Evolutionary conservation across 2,797 vertebrate species (phyloP).

Genomic region (Podargus strigoides): DNA sequence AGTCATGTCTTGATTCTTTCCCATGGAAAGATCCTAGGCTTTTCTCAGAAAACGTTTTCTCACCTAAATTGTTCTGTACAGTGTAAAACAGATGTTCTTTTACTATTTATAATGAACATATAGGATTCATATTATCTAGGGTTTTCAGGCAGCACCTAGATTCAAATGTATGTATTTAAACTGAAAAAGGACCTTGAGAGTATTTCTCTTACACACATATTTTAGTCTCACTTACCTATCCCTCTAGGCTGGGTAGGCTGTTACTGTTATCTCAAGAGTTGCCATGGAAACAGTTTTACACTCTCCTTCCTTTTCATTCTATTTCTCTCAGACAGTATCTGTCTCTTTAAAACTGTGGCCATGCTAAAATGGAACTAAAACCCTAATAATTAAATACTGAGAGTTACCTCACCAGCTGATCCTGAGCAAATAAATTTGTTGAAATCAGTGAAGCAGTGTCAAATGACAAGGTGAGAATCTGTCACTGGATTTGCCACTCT

Average conservation of each 20-base stretch:
- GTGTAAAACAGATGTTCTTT: slow-evolving; percentile 1
- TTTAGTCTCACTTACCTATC: slow-evolving; percentile 64
- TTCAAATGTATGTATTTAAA: slow-evolving; percentile 63
- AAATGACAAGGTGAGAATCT: neutral
- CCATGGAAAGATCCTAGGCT: neutral
- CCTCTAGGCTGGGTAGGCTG: slow-evolving; percentile 60
- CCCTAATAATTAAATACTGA: neutral
- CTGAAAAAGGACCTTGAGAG: slow-evolving; percentile 43
- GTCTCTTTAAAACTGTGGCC: slow-evolving; percentile 54
- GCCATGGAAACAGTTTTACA: slow-evolving; percentile 71
- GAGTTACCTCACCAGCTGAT: neutral
- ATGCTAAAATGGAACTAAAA: slow-evolving; percentile 63
- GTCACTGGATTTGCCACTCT: neutral
- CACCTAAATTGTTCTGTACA: neutral
- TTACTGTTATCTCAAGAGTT: slow-evolving; percentile 66
- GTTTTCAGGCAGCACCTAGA: slow-evolving; percentile 32
- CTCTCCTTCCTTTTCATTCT: slow-evolving; percentile 40
- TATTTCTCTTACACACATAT: slow-evolving; percentile 57
- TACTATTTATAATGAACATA: neutral
- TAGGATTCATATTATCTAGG: slow-evolving; percentile 23
- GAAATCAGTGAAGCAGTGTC: neutral
- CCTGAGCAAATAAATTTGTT: neutral
- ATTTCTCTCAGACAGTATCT: slow-evolving; percentile 37
- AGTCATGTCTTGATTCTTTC: neutral
- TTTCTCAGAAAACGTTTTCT: neutral